Conservation (phyloP, 2,113 vertebrate genomes). For the Malurus alboscapulatus region DNA sequence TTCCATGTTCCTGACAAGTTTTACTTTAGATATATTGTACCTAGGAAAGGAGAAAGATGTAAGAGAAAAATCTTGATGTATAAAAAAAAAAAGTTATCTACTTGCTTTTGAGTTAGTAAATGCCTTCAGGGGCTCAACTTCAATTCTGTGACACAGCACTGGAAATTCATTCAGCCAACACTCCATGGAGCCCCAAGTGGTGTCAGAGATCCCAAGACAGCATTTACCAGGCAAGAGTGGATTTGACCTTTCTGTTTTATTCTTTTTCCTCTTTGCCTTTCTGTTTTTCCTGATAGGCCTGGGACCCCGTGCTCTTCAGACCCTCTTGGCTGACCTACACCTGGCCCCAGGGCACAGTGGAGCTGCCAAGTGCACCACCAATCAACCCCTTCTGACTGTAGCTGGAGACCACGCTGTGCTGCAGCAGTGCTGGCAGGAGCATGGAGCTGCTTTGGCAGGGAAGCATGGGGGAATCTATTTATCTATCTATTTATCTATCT, state of each 20-base stretch:
- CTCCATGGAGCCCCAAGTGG: background rate
- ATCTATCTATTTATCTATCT: background rate
- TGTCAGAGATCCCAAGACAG: background rate
- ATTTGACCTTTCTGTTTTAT: background rate
- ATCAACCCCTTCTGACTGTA: background rate
- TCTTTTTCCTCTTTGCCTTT: too few relatives aligned
- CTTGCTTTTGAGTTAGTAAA: background rate
- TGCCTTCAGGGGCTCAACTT: background rate
- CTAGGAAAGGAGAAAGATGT: background rate
- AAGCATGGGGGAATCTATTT: background rate
- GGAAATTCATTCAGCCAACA: background rate
- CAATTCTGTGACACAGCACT: background rate
- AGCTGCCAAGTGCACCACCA: background rate
- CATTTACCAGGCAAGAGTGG: background rate
- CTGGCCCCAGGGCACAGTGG: background rate
- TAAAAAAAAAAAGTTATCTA: background rate
- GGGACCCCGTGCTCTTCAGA: background rate
- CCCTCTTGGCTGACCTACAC: background rate
- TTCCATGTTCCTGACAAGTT: background rate
- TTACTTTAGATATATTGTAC: background rate
- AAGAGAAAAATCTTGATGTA: background rate
- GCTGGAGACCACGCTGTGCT: accelerated
- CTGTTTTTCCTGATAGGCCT: accelerated
- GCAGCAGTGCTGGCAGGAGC: background rate
- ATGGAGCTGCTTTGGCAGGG: background rate